Percentiles rank a stretch among this genome's conserved stretches.
These are phyloP conservation scores for Odontesthes bonariensis DNA, from an alignment of 2,113 vertebrate species.

Conservation along the genomic window DNA sequence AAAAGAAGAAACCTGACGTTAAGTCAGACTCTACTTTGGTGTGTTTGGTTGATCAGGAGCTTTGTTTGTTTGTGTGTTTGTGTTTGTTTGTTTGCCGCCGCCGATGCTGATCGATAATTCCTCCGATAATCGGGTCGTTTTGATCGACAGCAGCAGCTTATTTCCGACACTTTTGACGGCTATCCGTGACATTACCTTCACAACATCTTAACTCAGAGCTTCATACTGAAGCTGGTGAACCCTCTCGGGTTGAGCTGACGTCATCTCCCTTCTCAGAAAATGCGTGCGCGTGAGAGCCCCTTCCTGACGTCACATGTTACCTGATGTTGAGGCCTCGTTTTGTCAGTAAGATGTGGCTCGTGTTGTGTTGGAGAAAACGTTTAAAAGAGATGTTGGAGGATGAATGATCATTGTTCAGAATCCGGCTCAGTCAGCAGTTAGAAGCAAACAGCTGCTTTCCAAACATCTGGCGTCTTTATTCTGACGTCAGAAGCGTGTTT, in stretches of 20 bases:
- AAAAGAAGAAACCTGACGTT: not conserved
- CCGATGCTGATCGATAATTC: not conserved
- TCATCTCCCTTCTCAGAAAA: constrained; percentile 16
- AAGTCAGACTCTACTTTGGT: not conserved
- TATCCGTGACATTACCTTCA: not conserved
- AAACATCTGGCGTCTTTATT: no score
- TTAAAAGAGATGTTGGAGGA: no score
- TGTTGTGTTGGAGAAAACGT: no score
- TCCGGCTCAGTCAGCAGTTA: no score
- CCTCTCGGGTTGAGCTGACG: constrained; percentile 35
- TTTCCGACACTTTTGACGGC: not conserved
- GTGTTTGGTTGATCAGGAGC: not conserved
- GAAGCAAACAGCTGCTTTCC: no score
- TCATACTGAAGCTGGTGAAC: not conserved
- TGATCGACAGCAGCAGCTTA: not conserved
- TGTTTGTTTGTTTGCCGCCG: not conserved
- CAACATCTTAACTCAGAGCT: not conserved
- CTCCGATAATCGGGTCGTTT: not conserved
- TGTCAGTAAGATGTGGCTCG: not conserved
- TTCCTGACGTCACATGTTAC: not conserved
- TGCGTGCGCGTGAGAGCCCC: not conserved
- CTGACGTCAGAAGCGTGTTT: no score
- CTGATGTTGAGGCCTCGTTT: not conserved
- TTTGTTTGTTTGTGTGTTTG: constrained; percentile 10
- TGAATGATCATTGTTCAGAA: no score